A percentile compares a stretch with the other conserved stretches of the same genome.
Evolutionary conservation across 2,797 vertebrate genomes (phyloP).

Genomic region (Lepilemur ruficaudatus): DNA sequence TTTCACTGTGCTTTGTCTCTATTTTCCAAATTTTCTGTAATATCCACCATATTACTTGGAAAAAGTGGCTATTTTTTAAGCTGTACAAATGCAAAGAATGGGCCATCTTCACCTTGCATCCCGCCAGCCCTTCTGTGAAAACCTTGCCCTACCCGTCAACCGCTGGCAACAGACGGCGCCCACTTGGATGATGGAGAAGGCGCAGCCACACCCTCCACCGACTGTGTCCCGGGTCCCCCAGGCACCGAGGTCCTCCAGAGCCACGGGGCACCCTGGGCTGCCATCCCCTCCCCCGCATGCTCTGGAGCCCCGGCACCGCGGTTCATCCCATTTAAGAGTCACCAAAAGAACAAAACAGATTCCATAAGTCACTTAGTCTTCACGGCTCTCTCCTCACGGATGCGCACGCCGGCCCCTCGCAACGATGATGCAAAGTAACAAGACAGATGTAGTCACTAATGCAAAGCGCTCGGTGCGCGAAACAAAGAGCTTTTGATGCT

Average conservation of each 20-base stretch:
- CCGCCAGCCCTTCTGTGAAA: neutral
- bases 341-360: slow-evolving; percentile 79
- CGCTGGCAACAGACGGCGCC: neutral
- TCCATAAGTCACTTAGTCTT: slow-evolving; percentile 73
- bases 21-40: slow-evolving; percentile 22
- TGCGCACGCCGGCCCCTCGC: slow-evolving; percentile 13
- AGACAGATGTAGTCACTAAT: slow-evolving; percentile 55
- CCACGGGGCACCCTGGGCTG: neutral
- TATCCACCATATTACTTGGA: neutral
- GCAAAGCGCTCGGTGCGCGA: slow-evolving; percentile 60
- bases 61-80: slow-evolving; percentile 7
- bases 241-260: neutral
- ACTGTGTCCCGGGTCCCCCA: rapidly evolving
- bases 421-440: slow-evolving; percentile 71
- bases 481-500: slow-evolving; percentile 72
- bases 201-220: neutral
- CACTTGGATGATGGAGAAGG: neutral
- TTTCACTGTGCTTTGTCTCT: slow-evolving; percentile 19
- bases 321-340: slow-evolving; percentile 78
- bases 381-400: slow-evolving; percentile 67
- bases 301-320: neutral
- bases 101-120: neutral
- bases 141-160: neutral
- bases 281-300: neutral
- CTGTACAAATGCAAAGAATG: neutral